Conservation (phyloP, 1,140 invertebrate species). For the Diprion similis region DNA sequence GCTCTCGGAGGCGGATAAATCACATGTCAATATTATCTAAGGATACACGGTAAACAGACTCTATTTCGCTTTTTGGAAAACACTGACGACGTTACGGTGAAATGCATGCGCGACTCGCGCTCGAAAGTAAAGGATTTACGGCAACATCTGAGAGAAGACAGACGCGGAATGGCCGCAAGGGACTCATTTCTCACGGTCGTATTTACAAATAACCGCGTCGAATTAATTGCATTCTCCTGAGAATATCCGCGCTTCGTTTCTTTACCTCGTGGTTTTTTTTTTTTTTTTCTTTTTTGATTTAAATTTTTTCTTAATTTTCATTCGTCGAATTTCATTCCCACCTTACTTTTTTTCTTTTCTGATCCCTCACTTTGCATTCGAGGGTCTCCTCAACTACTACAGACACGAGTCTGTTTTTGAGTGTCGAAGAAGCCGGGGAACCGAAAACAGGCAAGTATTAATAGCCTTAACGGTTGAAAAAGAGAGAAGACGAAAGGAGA, state of each 20-base stretch:
- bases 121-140: background rate
- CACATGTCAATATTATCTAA: too few species aligned
- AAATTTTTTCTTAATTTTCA: background rate
- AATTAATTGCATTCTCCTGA: slow-evolving; percentile 5
- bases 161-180: background rate
- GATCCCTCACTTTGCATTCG: background rate
- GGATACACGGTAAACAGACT: too few species aligned
- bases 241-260: background rate
- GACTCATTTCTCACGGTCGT: background rate
- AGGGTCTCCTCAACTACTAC: background rate
- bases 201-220: slow-evolving; percentile 1
- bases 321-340: background rate
- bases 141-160: background rate
- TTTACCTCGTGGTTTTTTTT: background rate
- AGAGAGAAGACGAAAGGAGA: too few species aligned
- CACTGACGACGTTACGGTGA: too few species aligned
- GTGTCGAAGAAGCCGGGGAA: too few species aligned
- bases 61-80: too few species aligned
- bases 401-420: too few species aligned
- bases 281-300: too few species aligned
- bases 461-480: background rate
- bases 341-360: background rate
- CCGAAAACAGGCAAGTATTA: background rate
- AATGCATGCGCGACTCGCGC: too few species aligned
- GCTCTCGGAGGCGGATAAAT: too few species aligned